phyloP scores from a whole-genome alignment of 2,888 invertebrate species.

The Ditula angustiorana region DNA sequence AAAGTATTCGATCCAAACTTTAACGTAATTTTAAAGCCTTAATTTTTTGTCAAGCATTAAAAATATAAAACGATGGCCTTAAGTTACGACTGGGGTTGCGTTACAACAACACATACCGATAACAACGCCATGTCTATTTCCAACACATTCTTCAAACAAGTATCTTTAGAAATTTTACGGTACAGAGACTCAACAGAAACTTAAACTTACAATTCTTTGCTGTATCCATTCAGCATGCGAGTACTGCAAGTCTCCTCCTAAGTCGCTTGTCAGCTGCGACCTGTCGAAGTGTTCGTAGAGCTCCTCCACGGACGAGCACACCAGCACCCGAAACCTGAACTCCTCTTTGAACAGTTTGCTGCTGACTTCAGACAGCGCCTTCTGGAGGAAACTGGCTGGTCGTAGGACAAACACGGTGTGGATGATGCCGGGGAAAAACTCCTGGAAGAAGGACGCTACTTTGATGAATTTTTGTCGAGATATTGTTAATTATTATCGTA shows the following conservation, averaged over 20 bases:
- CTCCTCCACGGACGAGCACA: slow-evolving; percentile 94
- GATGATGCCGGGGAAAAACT: slow-evolving; percentile 96
- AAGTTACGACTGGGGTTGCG: too few relatives aligned
- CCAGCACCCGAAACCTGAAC: slow-evolving; percentile 95
- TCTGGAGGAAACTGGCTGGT: slow-evolving; percentile 97
- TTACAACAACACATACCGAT: too few relatives aligned
- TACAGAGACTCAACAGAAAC: slow-evolving; percentile 3
- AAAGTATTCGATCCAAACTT: too few relatives aligned
- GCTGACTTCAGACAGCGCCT: slow-evolving; percentile 98
- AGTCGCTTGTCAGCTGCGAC: slow-evolving; percentile 94
- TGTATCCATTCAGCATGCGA: slow-evolving; percentile 98
- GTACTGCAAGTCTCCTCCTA: slow-evolving; percentile 95
- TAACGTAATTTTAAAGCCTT: too few relatives aligned
- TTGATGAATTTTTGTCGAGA: background rate
- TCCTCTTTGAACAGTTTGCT: slow-evolving; percentile 96
- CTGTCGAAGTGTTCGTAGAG: slow-evolving; percentile 93
- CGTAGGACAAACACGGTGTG: slow-evolving; percentile 97
- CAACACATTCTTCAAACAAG: too few relatives aligned
- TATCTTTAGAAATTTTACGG: too few relatives aligned
- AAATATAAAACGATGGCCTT: too few relatives aligned
- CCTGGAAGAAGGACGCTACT: slow-evolving; percentile 83
- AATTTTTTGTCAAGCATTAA: too few relatives aligned
- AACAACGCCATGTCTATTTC: too few relatives aligned
- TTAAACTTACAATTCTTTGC: slow-evolving; percentile 93
- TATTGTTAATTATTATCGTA: too few relatives aligned